Evolutionary conservation across 2,888 invertebrate species (phyloP).

Genomic region (Mantis religiosa): DNA sequence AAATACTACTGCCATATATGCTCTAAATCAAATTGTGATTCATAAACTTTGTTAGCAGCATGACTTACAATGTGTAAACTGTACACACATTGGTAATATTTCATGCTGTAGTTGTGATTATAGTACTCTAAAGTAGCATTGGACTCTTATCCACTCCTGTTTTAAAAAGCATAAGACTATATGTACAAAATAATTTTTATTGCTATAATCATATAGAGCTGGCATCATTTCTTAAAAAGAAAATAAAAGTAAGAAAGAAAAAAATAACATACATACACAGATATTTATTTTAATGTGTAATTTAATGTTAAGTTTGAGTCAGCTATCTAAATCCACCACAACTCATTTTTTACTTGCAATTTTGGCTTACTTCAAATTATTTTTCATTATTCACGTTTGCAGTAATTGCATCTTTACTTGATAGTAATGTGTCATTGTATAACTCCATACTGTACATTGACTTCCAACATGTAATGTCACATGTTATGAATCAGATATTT

Average conservation of each 20-base stretch:
- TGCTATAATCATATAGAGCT: neutral
- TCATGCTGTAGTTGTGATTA: neutral
- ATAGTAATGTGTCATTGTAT: constrained; percentile 6
- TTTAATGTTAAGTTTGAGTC: neutral
- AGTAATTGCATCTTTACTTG: constrained; percentile 4
- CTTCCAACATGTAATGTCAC: neutral
- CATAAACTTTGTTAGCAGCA: neutral
- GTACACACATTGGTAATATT: neutral
- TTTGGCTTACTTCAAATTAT: neutral
- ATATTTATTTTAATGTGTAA: neutral
- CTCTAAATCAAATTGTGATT: neutral
- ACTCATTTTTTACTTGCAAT: neutral
- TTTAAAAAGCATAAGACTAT: neutral
- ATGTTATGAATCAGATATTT: neutral
- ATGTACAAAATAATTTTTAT: neutral
- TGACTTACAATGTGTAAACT: neutral
- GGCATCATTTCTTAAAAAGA: neutral
- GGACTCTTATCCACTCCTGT: neutral
- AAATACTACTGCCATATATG: neutral
- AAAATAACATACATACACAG: neutral
- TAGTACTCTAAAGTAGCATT: neutral
- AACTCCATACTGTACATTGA: neutral
- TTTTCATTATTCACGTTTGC: constrained; percentile 1
- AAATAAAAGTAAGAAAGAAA: neutral
- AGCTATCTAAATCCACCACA: neutral